Base-by-base conservation (phyloP, 2,888 invertebrate genomes). In the Leucoptera coffeella region DNA sequence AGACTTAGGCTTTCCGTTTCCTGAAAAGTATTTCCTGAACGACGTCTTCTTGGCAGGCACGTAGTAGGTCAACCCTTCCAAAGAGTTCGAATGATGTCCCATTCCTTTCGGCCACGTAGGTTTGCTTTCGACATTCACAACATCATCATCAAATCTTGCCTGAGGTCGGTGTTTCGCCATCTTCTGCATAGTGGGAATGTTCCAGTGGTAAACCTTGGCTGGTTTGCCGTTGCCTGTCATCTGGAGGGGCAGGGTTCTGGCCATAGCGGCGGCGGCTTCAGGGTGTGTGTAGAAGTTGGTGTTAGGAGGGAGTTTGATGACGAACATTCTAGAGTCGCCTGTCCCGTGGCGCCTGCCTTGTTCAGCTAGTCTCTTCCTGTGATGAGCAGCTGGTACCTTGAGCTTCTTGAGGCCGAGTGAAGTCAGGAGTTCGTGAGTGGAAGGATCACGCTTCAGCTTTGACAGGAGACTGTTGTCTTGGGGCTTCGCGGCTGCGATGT, bases 161-260 rank as follows among this genome's bases (percentile, higher is more conserved):
- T 75, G 73, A 3, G 53, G 71, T 36, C 50, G 45, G 38, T 47
- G 67, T 34, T 71, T 73, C 15, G 78, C 76, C 25, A 82, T 73
- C 42, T 82, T 82, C 40, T 81, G 85, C 31, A 89, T 58, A 1
- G 83, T 73, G 0, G 89, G 89, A 13, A 89, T 62, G 51, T 89
- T 89, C 88, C 88, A 89, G 43, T 89, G 89, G 54, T 88, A 88
- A n/a, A 88, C 83, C 37, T 81, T 75, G 0, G 80, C 84, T 1
- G 87, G 87, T 52, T 85, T 85, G 0, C 89, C 89, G 46, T 89
- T 89, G 40, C 81, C 81, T 25, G 78, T 81, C 65, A 89, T 88
- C 27, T 83, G 84, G n/a, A 88, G 75, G 0, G 85, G 80, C 6
- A 85, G 51, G 23, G 77, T 78, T 30, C 75, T 67, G 2, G 71